Evolutionary conservation across 2,797 vertebrate genomes (phyloP).

Genomic region (Phoxinus dragarum): DNA sequence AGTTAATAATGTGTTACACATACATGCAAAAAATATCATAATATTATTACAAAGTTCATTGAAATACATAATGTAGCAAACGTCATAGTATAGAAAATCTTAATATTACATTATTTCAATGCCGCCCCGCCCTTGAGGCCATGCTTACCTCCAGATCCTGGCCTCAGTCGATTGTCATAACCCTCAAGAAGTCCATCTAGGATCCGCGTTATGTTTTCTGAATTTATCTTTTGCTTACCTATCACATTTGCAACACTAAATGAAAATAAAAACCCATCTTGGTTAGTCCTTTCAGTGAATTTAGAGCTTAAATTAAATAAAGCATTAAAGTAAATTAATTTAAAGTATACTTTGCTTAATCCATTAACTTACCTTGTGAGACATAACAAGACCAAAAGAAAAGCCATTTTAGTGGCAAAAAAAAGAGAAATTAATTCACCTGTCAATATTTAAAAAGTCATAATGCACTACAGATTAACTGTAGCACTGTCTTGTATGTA

Average conservation of each 20-base stretch:
- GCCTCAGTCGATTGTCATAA: constrained; percentile 91
- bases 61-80: neutral
- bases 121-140: no score
- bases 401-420: constrained; percentile 34
- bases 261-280: neutral
- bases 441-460: neutral
- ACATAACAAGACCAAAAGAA: constrained; percentile 31
- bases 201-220: constrained; percentile 88
- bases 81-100: neutral
- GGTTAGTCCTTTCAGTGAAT: neutral
- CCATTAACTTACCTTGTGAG: constrained; percentile 43
- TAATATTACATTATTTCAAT: neutral
- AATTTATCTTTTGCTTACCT: constrained; percentile 78
- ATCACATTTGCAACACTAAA: constrained; percentile 74
- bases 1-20: constrained; percentile 45
- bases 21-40: neutral
- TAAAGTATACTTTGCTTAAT: neutral
- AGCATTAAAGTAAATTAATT: neutral
- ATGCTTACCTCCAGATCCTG: constrained; percentile 87
- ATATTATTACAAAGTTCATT: neutral
- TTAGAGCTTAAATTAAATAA: neutral
- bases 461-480: neutral
- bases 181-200: constrained; percentile 90
- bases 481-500: constrained; percentile 34
- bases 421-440: neutral